Conservation (phyloP, 92 coral and sea anemone genomes). For the Paramuricea clavata region DNA sequence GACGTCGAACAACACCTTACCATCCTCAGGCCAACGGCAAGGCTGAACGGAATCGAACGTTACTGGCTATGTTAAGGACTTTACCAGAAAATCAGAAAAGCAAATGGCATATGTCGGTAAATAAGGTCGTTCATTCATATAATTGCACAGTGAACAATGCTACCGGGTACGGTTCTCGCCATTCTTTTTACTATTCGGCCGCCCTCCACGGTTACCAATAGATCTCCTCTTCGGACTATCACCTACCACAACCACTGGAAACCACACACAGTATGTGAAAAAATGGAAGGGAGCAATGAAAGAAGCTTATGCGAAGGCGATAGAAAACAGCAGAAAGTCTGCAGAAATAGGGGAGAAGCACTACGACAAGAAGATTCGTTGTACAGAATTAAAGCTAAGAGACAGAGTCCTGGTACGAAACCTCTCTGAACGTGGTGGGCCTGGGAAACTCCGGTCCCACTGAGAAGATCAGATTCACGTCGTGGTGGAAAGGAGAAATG, state of each 20-base stretch:
- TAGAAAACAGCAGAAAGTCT: constrained; percentile 20
- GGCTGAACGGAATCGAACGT: constrained; percentile 9
- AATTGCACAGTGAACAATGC: constrained; percentile 55
- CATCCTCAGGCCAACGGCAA: constrained; percentile 20
- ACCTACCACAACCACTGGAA: neutral
- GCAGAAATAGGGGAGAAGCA: constrained; percentile 39
- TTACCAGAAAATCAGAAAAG: constrained; percentile 33
- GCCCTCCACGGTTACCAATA: constrained; percentile 55
- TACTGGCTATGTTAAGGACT: constrained; percentile 11
- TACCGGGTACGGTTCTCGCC: constrained; percentile 69
- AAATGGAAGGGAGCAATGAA: constrained; percentile 45
- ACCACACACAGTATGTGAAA: constrained; percentile 20
- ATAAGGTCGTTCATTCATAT: constrained; percentile 66
- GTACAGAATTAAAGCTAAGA: neutral
- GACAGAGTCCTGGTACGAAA: constrained; percentile 30
- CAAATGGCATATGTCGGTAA: constrained; percentile 42
- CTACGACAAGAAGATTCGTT: constrained; percentile 30
- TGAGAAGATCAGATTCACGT: constrained; percentile 20
- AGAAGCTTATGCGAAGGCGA: constrained; percentile 42
- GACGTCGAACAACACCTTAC: neutral
- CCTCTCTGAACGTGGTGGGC: constrained; percentile 23
- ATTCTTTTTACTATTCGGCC: constrained; percentile 51
- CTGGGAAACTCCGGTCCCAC: constrained; percentile 19
- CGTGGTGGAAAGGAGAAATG: too few species aligned
- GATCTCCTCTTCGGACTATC: constrained; percentile 49